Evolutionary conservation across 2,113 vertebrate genomes (phyloP).

Genomic region (Scolopax mira): DNA sequence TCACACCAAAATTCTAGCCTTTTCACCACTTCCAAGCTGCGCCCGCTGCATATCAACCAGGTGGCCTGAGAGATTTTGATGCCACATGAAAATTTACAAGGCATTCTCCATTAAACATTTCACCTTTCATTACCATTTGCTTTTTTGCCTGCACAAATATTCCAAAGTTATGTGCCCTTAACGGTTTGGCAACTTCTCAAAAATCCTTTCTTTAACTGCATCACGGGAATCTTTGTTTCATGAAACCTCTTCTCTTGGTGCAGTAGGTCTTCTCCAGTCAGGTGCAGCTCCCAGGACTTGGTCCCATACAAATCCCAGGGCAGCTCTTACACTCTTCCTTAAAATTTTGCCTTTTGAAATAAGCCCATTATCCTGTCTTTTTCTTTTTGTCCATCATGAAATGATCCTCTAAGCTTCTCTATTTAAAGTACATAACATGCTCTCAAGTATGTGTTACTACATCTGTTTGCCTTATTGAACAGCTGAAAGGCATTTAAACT

Average conservation of each 20-base stretch:
- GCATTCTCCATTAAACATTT: neutral
- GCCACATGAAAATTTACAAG: neutral
- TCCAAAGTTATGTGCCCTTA: neutral
- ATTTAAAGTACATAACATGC: neutral
- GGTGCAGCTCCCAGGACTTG: neutral
- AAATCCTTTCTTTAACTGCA: neutral
- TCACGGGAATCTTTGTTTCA: neutral
- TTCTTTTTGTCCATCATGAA: neutral
- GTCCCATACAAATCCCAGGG: neutral
- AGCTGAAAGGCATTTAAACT: slow-evolving; percentile 55
- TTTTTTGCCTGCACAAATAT: neutral
- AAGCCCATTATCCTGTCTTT: neutral
- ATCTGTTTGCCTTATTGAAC: slow-evolving; percentile 61
- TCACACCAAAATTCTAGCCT: neutral
- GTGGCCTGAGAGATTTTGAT: neutral
- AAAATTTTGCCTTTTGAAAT: neutral
- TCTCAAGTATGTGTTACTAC: slow-evolving; percentile 47
- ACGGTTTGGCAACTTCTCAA: neutral
- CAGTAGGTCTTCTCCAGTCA: neutral
- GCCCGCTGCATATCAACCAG: neutral
- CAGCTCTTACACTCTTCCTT: neutral
- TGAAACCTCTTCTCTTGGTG: neutral
- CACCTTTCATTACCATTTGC: neutral
- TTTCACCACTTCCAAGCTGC: neutral
- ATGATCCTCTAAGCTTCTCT: neutral